These are phyloP conservation scores for Petaurus breviceps DNA, from an alignment of 2,113 vertebrate genomes.

Conservation along the genomic window DNA sequence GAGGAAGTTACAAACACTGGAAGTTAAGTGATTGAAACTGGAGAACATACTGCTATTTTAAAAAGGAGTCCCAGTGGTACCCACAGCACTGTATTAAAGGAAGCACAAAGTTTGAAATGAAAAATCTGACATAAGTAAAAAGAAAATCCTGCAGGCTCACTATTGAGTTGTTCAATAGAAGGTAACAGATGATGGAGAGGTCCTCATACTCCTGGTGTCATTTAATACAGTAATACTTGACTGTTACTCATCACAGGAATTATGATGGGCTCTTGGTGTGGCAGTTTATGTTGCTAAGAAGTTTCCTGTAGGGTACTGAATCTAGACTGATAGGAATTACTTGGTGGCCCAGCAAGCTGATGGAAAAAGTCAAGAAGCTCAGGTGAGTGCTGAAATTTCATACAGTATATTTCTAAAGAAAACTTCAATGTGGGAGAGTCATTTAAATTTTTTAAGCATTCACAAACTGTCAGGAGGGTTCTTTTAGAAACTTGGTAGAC, in stretches of 20 bases:
- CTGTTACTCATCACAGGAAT: neutral
- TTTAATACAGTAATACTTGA: slow-evolving; percentile 21
- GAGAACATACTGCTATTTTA: neutral
- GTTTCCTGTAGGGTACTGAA: neutral
- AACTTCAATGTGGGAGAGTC: neutral
- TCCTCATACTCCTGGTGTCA: slow-evolving; percentile 12
- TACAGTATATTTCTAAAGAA: neutral
- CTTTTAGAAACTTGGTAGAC: neutral
- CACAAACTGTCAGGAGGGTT: neutral
- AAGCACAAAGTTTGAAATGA: neutral
- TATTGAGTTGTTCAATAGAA: neutral
- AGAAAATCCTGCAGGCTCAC: neutral
- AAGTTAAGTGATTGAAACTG: neutral
- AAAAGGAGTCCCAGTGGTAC: neutral
- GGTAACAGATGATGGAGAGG: neutral
- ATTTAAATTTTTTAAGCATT: slow-evolving; percentile 6
- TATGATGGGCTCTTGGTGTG: neutral
- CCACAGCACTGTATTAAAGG: fast-evolving
- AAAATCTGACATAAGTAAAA: neutral
- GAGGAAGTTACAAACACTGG: neutral
- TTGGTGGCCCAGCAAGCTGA: neutral
- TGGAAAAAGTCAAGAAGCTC: neutral
- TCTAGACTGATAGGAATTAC: neutral
- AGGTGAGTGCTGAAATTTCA: neutral
- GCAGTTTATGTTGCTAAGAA: neutral